Evolutionary conservation across 2,797 vertebrate genomes (phyloP).

Genomic region (Poeciliopsis turneri): DNA sequence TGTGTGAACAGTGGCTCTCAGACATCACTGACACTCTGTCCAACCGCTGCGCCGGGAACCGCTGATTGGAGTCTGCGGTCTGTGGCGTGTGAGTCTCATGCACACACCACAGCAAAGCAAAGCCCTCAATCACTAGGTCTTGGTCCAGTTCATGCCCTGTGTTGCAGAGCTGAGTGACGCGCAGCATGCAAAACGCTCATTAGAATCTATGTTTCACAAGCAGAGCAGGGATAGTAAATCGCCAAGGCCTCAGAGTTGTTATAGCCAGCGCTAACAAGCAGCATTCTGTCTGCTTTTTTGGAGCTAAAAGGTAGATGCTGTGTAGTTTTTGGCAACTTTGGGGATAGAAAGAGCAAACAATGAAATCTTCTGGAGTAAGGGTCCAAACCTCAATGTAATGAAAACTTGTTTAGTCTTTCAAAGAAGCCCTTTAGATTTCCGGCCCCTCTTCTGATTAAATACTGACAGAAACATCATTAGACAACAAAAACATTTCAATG

Average conservation of each 20-base stretch:
- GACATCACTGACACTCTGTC: conserved; percentile 78
- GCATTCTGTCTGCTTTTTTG: conserved; percentile 78
- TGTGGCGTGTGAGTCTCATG: conserved; percentile 58
- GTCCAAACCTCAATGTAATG: conserved; percentile 59
- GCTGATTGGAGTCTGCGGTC: conserved; percentile 76
- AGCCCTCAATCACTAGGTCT: conserved; percentile 74
- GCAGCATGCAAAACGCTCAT: conserved; percentile 76
- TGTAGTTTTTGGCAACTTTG: conserved; percentile 71
- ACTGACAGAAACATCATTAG: conserved; percentile 68
- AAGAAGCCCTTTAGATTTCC: conserved; percentile 44
- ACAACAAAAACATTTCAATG: conserved; percentile 70
- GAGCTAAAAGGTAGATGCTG: conserved; percentile 74
- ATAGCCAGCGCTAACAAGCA: conserved; percentile 80
- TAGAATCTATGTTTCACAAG: conserved; percentile 85
- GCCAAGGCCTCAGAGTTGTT: conserved; percentile 77
- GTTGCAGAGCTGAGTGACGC: conserved; percentile 69
- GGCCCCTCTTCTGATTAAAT: conserved; percentile 52
- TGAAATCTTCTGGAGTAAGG: conserved; percentile 66
- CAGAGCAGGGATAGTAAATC: conserved; percentile 82
- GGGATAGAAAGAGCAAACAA: conserved; percentile 71
- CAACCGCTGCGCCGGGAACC: conserved; percentile 73
- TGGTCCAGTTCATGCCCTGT: conserved; percentile 65
- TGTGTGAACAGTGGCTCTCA: conserved; percentile 77
- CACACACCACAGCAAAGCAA: conserved; percentile 63
- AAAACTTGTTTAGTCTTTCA: conserved; percentile 61